phyloP scores from a whole-genome alignment of 2,797 vertebrate genomes.

The Gastrophryne carolinensis region DNA sequence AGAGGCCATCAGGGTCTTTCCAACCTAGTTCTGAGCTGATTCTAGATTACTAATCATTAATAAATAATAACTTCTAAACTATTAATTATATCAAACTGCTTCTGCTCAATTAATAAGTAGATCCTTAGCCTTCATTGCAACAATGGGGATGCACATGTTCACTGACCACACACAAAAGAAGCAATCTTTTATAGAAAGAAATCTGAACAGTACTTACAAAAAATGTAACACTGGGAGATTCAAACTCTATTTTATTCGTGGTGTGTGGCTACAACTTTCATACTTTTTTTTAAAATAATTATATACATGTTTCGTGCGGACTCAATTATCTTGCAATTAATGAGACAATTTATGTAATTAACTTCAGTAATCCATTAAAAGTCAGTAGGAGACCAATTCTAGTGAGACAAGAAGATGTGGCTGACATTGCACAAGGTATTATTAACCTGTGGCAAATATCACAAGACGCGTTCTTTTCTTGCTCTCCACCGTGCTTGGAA shows the following conservation, averaged over 20 bases:
- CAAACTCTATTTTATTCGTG: conserved; percentile 73
- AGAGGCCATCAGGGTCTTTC: too few relatives aligned
- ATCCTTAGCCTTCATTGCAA: too few relatives aligned
- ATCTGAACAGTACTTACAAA: conserved; percentile 75
- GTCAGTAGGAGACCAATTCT: conserved; percentile 83
- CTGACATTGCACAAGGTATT: conserved; percentile 78
- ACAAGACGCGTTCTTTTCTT: conserved; percentile 79
- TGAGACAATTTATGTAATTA: conserved; percentile 88
- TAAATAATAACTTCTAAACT: too few relatives aligned
- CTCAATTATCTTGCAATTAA: conserved; percentile 87
- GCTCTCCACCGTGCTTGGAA: conserved; percentile 75
- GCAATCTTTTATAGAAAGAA: conserved; percentile 77
- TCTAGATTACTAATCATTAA: too few relatives aligned
- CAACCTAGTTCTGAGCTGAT: too few relatives aligned
- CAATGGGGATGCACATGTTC: too few relatives aligned
- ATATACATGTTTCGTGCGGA: conserved; percentile 80
- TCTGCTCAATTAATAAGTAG: too few relatives aligned
- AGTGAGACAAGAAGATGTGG: conserved; percentile 75
- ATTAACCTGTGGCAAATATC: conserved; percentile 82
- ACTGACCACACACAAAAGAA: conserved; percentile 26
- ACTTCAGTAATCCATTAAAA: conserved; percentile 84
- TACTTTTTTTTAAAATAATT: conserved; percentile 84
- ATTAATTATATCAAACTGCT: too few relatives aligned
- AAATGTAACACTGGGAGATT: conserved; percentile 80
- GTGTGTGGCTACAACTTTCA: conserved; percentile 80